Evolutionary conservation across 2,888 invertebrate species (phyloP), one percentile per base, ranked within the genome.

Genomic region (Tuta absoluta): DNA sequence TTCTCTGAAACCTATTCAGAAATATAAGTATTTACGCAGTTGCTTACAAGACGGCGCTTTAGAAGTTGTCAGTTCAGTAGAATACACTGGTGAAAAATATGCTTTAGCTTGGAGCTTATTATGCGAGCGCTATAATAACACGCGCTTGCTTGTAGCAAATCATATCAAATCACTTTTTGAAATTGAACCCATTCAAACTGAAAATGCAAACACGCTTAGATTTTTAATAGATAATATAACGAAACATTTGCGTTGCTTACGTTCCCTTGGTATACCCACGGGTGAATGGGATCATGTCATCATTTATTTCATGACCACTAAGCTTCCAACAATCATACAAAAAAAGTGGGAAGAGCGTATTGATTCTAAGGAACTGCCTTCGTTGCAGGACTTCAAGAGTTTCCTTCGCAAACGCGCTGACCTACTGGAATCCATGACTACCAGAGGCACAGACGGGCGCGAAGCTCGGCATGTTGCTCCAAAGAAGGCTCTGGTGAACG

Each of bases 91-190:
- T 11, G 67, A 68, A n/a, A 67, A 56, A 56, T 64, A 67, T 37
- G 2, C 62, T 7, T 48, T 67, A 19, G 66, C 66, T 1, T 66
- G 68, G 68, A 63, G 64, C 41, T 49, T 66, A 21, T 37, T 68
- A 0, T 67, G 66, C 33, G 68, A 65, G 24, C 60, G 68, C 11
- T 68, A 61, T 37, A 65, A 68, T 37, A 66, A 66, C 51, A 66
- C 65, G 1, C 58, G 56, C 10, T 37, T 65, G 24, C 56, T 68
- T 21, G 63, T 68, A 4, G 19, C 41, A 5, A 68, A 61, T 51
- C 68, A 68, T 53, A 48, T 68, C 14, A 62, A 49, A 24, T 64
- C 64, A 1, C 53, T 68, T 1, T 37, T 63, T 11, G 17, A 49
- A 5, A n/a, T 58, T 0, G 49, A 63, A n/a, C 23, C 21, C 3